These are phyloP conservation scores for Papilio polytes DNA, from an alignment of 1,140 invertebrate genomes.

Conservation along the genomic window DNA sequence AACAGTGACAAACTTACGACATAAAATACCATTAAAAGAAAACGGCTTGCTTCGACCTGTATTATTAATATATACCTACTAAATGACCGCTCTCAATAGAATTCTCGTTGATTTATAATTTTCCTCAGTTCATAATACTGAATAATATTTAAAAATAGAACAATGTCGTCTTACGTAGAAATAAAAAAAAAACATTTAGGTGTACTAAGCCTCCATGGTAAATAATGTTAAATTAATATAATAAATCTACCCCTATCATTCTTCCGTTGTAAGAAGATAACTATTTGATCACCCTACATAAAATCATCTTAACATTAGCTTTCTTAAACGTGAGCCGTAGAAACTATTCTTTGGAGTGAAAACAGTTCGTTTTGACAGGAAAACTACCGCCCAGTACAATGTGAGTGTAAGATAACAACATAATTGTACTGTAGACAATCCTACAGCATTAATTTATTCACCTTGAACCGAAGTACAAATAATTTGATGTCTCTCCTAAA, in stretches of 20 bases:
- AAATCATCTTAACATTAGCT: neutral
- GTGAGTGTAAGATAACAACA: neutral
- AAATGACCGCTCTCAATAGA: neutral
- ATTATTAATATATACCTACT: neutral
- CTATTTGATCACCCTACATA: neutral
- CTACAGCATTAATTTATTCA: neutral
- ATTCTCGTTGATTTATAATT: neutral
- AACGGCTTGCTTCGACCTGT: neutral
- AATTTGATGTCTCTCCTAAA: slow-evolving; percentile 20
- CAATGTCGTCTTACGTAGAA: neutral
- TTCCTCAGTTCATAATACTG: too few relatives aligned
- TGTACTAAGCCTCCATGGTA: neutral
- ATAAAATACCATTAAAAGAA: neutral
- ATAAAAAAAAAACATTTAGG: too few relatives aligned
- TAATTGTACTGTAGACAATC: neutral
- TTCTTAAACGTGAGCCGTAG: neutral
- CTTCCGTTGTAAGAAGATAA: too few relatives aligned
- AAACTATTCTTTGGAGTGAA: neutral
- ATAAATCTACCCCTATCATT: too few relatives aligned
- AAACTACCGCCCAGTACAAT: neutral
- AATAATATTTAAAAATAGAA: neutral
- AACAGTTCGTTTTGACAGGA: neutral
- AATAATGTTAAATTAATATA: too few relatives aligned
- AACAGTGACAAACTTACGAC: neutral
- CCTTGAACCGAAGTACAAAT: neutral